Evolutionary conservation across 2,113 vertebrate genomes (phyloP), one percentile per base, ranked within the genome.

Genomic region (Capreolus pygargus): DNA sequence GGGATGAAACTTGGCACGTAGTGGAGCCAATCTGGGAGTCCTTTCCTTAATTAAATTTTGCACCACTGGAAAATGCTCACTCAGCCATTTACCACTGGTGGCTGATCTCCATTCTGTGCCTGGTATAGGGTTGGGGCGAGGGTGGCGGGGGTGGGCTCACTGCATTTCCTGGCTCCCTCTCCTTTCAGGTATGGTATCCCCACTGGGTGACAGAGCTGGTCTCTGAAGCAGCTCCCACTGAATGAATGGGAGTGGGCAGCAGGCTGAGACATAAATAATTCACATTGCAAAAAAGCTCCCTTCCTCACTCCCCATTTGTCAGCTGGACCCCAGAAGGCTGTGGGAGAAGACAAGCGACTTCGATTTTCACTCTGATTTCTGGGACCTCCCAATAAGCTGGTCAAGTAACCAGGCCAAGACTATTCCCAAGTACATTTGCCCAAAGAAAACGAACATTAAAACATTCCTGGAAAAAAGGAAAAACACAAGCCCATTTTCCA

Each of bases 361-460:
- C 86, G 94, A 95, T 93, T 98, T 98, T 97, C 84, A 97, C 57
- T 97, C 81, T 0, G 16, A 96, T 95, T 97, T 96, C 96, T 96
- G 86, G 84, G 98, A 98, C 98, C 98, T 97, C 98, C 97, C 98
- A 98, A 94, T 79, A 97, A 97, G 97, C 81, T 97, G 96, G 98
- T 97, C 97, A 94, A 96, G 89, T 87, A 98, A 94, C 61, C 91
- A 92, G 89, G 91, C 98, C 96, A 95, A 98, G 95, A 96, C 91
- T 91, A 96, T 97, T 97, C 95, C 93, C 91, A 91, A 84, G 83
- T 47, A 95, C 23, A 89, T 76, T 87, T 97, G 89, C 97, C 98
- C 97, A 98, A 97, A 95, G 95, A 98, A 98, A 98, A 97, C 50
- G 27, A 89, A 97, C 96, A 87, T 94, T 97, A 97, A 98, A 85